Conservation (phyloP, 2,888 invertebrate species). For the Spialia ferax region DNA sequence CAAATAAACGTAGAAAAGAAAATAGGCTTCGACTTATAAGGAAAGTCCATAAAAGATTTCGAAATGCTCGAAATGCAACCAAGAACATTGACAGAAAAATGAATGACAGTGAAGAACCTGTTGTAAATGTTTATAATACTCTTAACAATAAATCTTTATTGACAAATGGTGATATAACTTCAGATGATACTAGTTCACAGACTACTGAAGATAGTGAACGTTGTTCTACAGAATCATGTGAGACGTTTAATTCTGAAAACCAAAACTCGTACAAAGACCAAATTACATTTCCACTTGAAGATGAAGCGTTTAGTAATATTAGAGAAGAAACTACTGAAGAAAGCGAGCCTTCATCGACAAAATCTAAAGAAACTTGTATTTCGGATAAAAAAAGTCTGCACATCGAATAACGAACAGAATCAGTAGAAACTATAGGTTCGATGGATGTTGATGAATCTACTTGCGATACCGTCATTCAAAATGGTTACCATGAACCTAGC, state of each 20-base stretch:
- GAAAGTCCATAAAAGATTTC: conserved; percentile 12
- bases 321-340: conserved; percentile 12
- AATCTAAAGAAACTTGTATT: conserved; percentile 4
- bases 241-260: conserved; percentile 7
- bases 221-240: conserved; percentile 16
- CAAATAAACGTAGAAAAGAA: conserved; percentile 9
- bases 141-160: neutral
- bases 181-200: conserved; percentile 15
- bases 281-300: neutral
- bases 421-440: conserved; percentile 14
- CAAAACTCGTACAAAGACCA: neutral
- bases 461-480: conserved; percentile 11
- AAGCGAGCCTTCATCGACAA: conserved; percentile 15
- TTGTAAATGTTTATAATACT: neutral
- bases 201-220: conserved; percentile 20
- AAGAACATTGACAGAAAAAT: neutral
- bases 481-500: conserved; percentile 10
- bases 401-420: conserved; percentile 12
- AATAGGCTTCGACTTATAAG: conserved; percentile 14
- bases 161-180: neutral
- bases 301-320: neutral
- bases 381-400: conserved; percentile 20
- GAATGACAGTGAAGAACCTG: neutral
- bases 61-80: neutral
- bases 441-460: conserved; percentile 29